Evolutionary conservation across 2,113 vertebrate genomes (phyloP).

Genomic region (Xiphias gladius): DNA sequence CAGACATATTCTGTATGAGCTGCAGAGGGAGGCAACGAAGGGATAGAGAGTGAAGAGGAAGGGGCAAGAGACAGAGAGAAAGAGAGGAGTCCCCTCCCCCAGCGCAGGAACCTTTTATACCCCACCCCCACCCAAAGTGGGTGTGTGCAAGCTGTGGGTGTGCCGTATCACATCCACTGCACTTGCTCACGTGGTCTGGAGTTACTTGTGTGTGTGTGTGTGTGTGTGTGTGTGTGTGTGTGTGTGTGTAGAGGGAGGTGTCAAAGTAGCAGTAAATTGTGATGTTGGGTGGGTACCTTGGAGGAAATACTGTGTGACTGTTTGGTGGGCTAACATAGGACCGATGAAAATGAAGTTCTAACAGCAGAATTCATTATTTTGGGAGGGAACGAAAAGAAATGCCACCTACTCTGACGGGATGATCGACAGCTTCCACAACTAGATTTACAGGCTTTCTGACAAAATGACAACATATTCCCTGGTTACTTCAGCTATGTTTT

Average conservation of each 20-base stretch:
- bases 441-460: not conserved
- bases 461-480: not conserved
- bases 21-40: conserved; percentile 39
- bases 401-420: not conserved
- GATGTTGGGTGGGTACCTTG: conserved; percentile 8
- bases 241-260: not conserved
- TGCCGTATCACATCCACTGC: conserved; percentile 78
- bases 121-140: conserved; percentile 47
- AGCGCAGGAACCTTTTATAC: conserved; percentile 24
- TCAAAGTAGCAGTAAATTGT: conserved; percentile 1
- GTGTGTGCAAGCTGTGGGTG: conserved; percentile 73
- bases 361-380: not conserved
- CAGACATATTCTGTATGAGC: conserved; percentile 49
- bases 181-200: conserved; percentile 68
- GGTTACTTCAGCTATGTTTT: not conserved
- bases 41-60: not conserved
- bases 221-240: conserved; percentile 2
- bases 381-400: not conserved
- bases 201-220: conserved; percentile 25
- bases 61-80: not conserved
- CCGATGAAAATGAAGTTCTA: not conserved
- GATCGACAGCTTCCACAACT: not conserved
- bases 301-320: conserved; percentile 3
- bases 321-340: not conserved
- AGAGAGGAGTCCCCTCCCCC: conserved; percentile 57